Percentiles rank a stretch among this genome's conserved stretches.
These are phyloP conservation scores for Pteropus alecto DNA, from an alignment of 2,113 vertebrate genomes.

Conservation along the genomic window DNA sequence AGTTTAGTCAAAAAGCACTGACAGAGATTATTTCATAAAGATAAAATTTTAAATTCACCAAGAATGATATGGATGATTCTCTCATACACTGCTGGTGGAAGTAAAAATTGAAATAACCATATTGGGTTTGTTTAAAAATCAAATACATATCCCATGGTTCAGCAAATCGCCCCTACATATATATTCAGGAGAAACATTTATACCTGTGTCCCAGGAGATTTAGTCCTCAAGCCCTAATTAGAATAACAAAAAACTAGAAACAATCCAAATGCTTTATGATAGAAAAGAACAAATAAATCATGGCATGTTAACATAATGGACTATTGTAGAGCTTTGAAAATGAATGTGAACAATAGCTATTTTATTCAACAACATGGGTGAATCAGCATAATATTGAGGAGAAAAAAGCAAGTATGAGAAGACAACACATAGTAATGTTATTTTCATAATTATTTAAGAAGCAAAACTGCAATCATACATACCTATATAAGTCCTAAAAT, in stretches of 20 bases:
- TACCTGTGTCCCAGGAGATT: not conserved
- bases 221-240: not conserved
- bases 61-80: not conserved
- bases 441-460: not conserved
- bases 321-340: not conserved
- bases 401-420: not conserved
- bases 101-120: not conserved
- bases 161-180: not conserved
- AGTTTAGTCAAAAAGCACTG: not conserved
- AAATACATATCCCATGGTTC: not conserved
- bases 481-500: not conserved
- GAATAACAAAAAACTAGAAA: not conserved
- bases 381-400: not conserved
- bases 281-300: not conserved
- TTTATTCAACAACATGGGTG: not conserved
- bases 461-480: not conserved
- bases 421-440: not conserved
- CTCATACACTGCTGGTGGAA: not conserved
- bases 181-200: not conserved
- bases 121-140: not conserved
- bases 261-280: not conserved
- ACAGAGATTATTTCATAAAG: not conserved
- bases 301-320: not conserved
- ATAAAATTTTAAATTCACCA: not conserved
- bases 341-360: not conserved